A percentile compares a stretch with the other conserved stretches of the same genome.
Evolutionary conservation across 2,113 vertebrate species (phyloP).

Genomic region (Lamprotornis superbus): DNA sequence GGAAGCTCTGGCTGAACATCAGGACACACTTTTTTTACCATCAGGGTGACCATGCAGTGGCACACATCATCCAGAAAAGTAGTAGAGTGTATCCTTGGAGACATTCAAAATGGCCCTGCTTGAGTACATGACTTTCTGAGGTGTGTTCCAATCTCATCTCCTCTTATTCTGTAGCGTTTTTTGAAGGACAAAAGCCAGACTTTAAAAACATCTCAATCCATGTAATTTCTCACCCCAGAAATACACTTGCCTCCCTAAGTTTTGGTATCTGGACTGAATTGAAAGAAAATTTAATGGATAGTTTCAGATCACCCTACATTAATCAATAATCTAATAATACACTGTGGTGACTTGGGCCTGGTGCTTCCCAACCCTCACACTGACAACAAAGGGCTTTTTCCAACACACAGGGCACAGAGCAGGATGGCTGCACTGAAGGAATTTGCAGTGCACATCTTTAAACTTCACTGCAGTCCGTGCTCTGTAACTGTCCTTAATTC

Average conservation of each 20-base stretch:
- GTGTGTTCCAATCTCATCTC: neutral
- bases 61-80: neutral
- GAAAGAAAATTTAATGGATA: neutral
- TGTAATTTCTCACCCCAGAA: neutral
- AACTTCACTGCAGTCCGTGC: neutral
- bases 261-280: neutral
- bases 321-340: neutral
- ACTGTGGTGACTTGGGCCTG: neutral
- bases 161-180: neutral
- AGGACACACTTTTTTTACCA: neutral
- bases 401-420: neutral
- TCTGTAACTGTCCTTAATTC: neutral
- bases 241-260: neutral
- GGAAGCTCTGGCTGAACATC: neutral
- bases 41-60: neutral
- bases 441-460: neutral
- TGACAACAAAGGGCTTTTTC: fast-evolving
- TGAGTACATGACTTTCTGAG: neutral
- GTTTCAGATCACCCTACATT: neutral
- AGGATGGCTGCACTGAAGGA: neutral
- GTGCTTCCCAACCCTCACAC: neutral
- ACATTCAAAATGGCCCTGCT: neutral
- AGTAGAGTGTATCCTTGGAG: neutral
- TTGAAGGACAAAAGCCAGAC: neutral
- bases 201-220: neutral